Conservation (phyloP, 2,113 vertebrate genomes). For the Odocoileus virginianus region DNA sequence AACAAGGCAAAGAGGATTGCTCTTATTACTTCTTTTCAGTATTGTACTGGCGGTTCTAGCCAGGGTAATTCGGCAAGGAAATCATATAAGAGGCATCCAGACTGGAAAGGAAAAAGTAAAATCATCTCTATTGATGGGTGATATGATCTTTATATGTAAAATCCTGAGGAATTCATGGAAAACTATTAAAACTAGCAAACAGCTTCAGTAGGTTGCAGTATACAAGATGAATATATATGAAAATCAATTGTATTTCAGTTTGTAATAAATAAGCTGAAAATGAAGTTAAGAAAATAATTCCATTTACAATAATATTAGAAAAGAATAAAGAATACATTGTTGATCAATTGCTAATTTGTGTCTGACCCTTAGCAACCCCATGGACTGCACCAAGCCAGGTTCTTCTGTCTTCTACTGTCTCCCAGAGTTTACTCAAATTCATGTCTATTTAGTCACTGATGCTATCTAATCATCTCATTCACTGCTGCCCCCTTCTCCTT, state of each 20-base stretch:
- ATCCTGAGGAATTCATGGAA: not conserved
- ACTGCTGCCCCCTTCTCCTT: not conserved
- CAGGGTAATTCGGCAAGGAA: not conserved
- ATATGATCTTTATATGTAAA: not conserved
- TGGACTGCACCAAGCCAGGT: not conserved
- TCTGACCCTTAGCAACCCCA: not conserved
- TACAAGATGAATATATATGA: not conserved
- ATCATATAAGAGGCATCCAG: not conserved
- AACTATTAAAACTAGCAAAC: not conserved
- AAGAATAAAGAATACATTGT: not conserved
- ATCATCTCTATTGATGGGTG: not conserved
- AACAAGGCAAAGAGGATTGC: not conserved
- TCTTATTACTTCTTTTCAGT: not conserved
- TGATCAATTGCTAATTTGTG: not conserved
- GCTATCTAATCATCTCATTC: not conserved
- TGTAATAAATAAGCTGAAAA: constrained; percentile 12
- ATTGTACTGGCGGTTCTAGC: not conserved
- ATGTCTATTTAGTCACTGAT: not conserved
- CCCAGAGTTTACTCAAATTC: not conserved
- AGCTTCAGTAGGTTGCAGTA: not conserved
- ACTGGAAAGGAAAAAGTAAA: not conserved
- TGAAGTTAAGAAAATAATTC: constrained; percentile 8
- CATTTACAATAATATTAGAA: not conserved
- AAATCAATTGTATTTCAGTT: not conserved
- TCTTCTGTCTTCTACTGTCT: not conserved